These are phyloP conservation scores for Charina bottae DNA, from an alignment of 2,113 vertebrate genomes.

Conservation along the genomic window DNA sequence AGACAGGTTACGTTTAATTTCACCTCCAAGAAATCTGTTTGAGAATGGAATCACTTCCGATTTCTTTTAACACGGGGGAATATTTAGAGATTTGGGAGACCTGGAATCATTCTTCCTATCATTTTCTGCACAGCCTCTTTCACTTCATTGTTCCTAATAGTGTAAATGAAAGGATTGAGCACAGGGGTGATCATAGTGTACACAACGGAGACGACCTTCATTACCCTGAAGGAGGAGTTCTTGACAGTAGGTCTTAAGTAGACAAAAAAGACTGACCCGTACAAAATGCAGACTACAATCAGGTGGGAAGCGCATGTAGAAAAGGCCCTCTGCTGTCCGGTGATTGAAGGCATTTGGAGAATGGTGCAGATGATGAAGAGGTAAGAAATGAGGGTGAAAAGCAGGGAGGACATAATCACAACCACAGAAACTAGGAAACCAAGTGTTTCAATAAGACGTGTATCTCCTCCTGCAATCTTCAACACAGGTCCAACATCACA, in stretches of 20 bases:
- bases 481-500: slow-evolving; percentile 63
- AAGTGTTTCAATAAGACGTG: slow-evolving; percentile 28
- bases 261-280: slow-evolving; percentile 17
- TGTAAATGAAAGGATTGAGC: slow-evolving; percentile 69
- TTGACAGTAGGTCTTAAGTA: slow-evolving; percentile 25
- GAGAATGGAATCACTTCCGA: not conserved
- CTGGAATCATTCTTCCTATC: not conserved
- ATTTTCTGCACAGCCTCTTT: slow-evolving; percentile 56
- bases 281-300: slow-evolving; percentile 37
- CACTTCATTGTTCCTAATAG: slow-evolving; percentile 65
- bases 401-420: slow-evolving; percentile 16
- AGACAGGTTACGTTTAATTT: not conserved
- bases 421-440: slow-evolving; percentile 26
- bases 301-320: slow-evolving; percentile 48
- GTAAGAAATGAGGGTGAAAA: slow-evolving; percentile 52
- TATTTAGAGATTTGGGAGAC: not conserved
- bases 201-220: slow-evolving; percentile 56
- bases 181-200: slow-evolving; percentile 54
- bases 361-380: slow-evolving; percentile 32
- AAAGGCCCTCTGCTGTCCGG: slow-evolving; percentile 28
- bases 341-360: slow-evolving; percentile 8
- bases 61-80: not conserved
- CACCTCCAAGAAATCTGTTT: not conserved
- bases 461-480: slow-evolving; percentile 47
- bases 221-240: slow-evolving; percentile 23